These are phyloP conservation scores for Noctua fimbriata DNA, from an alignment of 2,888 invertebrate genomes.

Conservation along the genomic window DNA sequence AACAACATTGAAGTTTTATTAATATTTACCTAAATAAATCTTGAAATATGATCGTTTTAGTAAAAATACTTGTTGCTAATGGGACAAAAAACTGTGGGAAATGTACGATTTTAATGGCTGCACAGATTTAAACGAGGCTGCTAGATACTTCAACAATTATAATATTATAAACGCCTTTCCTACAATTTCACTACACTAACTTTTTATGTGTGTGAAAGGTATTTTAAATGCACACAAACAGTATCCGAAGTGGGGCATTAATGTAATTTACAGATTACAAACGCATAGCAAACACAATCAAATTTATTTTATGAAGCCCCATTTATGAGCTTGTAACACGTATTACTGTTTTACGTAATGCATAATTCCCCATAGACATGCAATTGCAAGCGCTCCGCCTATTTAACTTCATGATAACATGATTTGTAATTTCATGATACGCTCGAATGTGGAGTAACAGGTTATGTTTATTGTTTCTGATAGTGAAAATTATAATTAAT, in stretches of 20 bases:
- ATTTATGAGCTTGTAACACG: constrained; percentile 67
- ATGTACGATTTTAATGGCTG: not conserved
- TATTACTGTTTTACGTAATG: constrained; percentile 73
- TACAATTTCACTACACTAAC: constrained; percentile 17
- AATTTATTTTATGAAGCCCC: constrained; percentile 65
- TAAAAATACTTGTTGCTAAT: not conserved
- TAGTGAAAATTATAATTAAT: constrained; percentile 75
- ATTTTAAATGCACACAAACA: constrained; percentile 33
- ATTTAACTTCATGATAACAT: constrained; percentile 73
- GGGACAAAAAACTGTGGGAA: not conserved
- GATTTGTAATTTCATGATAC: constrained; percentile 78
- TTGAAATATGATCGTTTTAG: not conserved
- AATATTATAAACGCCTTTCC: not conserved
- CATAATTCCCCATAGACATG: constrained; percentile 80
- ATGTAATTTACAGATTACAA: constrained; percentile 61
- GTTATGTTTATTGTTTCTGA: constrained; percentile 74
- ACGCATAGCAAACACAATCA: constrained; percentile 60
- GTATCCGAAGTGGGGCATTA: constrained; percentile 57
- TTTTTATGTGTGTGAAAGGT: constrained; percentile 28
- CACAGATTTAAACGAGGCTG: not conserved
- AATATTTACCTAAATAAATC: not conserved
- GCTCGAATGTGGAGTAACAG: constrained; percentile 71
- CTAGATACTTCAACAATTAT: constrained; percentile 3
- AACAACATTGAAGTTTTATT: not conserved
- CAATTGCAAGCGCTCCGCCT: constrained; percentile 72